phyloP scores from a whole-genome alignment of 2,113 vertebrate genomes.

The Anoura caudifer region DNA sequence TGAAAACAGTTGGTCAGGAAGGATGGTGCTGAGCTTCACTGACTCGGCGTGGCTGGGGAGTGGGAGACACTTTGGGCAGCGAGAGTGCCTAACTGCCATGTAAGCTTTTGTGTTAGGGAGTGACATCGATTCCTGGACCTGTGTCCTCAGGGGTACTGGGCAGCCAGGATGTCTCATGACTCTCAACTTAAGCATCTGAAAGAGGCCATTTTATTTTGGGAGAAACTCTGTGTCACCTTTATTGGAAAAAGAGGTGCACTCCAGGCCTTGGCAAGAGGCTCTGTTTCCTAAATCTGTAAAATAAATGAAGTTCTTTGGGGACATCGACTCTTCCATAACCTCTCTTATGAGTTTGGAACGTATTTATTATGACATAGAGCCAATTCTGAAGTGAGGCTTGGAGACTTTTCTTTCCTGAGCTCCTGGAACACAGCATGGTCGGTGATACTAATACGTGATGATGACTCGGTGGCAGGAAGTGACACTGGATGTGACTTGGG shows the following conservation, averaged over 20 bases:
- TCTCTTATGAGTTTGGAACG: neutral
- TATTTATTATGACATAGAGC: neutral
- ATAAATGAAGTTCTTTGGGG: neutral
- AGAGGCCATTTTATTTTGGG: slow-evolving; percentile 35
- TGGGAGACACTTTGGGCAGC: neutral
- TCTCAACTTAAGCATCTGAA: neutral
- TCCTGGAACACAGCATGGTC: neutral
- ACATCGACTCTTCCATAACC: neutral
- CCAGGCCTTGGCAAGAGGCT: neutral
- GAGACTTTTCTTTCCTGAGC: slow-evolving; percentile 1
- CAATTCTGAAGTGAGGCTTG: neutral
- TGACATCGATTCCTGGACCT: neutral
- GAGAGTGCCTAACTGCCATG: neutral
- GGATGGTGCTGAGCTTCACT: neutral
- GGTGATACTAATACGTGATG: neutral
- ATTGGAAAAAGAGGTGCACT: neutral
- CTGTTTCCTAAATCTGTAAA: slow-evolving; percentile 10
- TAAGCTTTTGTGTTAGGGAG: neutral
- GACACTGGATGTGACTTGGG: neutral
- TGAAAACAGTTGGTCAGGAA: neutral
- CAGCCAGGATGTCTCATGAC: neutral
- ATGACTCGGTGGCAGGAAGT: slow-evolving; percentile 20
- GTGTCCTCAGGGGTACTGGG: neutral
- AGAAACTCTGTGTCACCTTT: slow-evolving; percentile 23
- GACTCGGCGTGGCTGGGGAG: neutral